phyloP scores from a whole-genome alignment of 2,113 vertebrate species.

The Morone chrysops region DNA sequence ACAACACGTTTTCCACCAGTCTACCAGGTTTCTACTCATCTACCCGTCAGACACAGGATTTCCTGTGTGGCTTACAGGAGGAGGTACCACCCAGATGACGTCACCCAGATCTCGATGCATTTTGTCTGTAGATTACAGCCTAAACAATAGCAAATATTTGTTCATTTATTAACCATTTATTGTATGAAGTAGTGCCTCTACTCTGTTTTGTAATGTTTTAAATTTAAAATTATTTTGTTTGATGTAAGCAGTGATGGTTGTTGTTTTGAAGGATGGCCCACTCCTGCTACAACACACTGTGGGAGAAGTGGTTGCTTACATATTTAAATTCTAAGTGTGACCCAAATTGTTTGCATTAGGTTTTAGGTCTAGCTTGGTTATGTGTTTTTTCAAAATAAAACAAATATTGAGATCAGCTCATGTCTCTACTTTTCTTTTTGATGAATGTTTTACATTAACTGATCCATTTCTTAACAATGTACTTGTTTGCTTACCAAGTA shows the following conservation, averaged over 20 bases:
- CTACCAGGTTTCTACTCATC: not conserved
- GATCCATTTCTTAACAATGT: not conserved
- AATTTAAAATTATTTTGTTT: not conserved
- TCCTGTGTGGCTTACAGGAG: not conserved
- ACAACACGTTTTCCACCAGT: not conserved
- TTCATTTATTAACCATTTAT: too few species aligned
- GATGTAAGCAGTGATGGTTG: not conserved
- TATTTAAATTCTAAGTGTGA: not conserved
- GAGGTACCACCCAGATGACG: not conserved
- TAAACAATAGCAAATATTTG: not conserved
- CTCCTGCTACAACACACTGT: not conserved
- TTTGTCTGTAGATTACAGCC: not conserved
- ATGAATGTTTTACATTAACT: too few species aligned
- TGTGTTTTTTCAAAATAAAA: not conserved
- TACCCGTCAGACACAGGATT: not conserved
- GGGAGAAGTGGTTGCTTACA: not conserved
- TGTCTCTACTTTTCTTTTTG: not conserved
- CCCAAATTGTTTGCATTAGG: not conserved
- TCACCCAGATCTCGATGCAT: not conserved
- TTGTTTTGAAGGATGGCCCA: not conserved
- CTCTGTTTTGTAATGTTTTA: not conserved
- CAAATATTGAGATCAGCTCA: not conserved
- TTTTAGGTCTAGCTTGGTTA: not conserved
- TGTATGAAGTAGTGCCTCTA: not conserved
- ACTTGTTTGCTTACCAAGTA: not conserved